Conservation (phyloP, 2,888 invertebrate species). For the Drosophila putrida region DNA sequence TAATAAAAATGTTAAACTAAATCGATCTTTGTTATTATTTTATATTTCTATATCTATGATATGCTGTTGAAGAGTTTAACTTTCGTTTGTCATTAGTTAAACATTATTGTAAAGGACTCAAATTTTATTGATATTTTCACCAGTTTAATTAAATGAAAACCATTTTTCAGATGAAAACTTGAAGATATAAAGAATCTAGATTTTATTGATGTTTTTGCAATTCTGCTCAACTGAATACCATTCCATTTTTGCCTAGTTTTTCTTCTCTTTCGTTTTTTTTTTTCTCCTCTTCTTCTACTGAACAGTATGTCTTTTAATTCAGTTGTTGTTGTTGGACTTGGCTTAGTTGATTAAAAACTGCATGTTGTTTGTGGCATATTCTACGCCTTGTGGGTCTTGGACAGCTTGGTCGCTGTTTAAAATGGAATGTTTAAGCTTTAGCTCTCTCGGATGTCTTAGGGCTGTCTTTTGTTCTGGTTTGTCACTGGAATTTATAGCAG, state of each 20-base stretch:
- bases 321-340: constrained; percentile 64
- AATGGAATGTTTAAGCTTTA: constrained; percentile 41
- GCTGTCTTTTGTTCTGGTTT: constrained; percentile 70
- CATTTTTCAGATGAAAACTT: neutral
- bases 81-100: too few species aligned
- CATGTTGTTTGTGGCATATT: constrained; percentile 38
- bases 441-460: constrained; percentile 60
- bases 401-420: too few species aligned
- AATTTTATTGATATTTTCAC: too few species aligned
- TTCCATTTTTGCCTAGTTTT: neutral
- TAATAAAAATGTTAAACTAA: too few species aligned
- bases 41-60: too few species aligned
- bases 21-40: too few species aligned
- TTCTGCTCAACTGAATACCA: neutral
- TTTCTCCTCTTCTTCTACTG: constrained; percentile 43
- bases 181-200: neutral
- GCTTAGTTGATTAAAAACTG: constrained; percentile 75
- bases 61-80: too few species aligned
- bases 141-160: neutral
- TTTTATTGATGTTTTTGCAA: too few species aligned
- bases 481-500: constrained; percentile 75
- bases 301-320: constrained; percentile 50
- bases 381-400: constrained; percentile 26
- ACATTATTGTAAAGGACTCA: too few species aligned
- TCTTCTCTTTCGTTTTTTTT: neutral